Conservation (phyloP, 2,113 vertebrate species). For the Sceloporus tristichus region DNA sequence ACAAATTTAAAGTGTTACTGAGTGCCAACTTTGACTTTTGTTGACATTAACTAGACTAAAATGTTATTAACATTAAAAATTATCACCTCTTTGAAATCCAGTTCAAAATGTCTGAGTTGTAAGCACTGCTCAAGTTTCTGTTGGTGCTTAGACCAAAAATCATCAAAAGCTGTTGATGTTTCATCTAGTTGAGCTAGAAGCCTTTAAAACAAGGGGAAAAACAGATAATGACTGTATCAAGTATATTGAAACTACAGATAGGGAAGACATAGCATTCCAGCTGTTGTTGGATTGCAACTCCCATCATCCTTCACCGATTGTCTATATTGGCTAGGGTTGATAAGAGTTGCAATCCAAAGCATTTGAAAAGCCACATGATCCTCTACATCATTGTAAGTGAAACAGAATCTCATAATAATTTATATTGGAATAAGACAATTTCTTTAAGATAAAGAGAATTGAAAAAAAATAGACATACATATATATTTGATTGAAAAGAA, state of each 20-base stretch:
- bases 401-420: background rate
- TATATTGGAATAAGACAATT: conserved; percentile 38
- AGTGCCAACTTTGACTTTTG: background rate
- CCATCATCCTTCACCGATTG: background rate
- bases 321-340: background rate
- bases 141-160: conserved; percentile 95
- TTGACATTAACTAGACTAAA: background rate
- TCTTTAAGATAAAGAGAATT: background rate
- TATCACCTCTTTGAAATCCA: conserved; percentile 89
- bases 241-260: background rate
- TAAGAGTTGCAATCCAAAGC: background rate
- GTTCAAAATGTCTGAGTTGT: conserved; percentile 92
- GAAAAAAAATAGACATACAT: background rate
- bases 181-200: conserved; percentile 92
- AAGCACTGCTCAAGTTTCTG: conserved; percentile 95
- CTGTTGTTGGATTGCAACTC: background rate
- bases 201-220: conserved; percentile 69
- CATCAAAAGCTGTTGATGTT: conserved; percentile 93
- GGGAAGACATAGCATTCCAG: background rate
- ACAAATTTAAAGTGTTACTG: background rate
- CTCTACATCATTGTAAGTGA: background rate
- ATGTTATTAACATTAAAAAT: background rate
- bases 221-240: background rate
- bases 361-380: background rate
- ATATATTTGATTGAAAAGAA: background rate